These are phyloP conservation scores for Peromyscus eremicus DNA, from an alignment of 2,797 vertebrate species.

Conservation along the genomic window DNA sequence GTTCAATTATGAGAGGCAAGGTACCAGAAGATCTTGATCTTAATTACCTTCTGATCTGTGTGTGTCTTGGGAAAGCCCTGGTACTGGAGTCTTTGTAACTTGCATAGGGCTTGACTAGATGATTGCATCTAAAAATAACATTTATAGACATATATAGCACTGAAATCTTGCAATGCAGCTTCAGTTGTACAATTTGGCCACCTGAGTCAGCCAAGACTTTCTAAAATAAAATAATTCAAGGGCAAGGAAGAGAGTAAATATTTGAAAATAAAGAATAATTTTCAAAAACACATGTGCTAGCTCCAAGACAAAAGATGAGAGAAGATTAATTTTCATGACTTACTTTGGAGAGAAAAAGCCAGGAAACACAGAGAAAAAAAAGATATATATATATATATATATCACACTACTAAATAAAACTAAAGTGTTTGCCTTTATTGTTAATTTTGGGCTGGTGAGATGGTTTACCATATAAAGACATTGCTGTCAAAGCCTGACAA, in stretches of 20 bases:
- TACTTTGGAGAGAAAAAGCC: not conserved
- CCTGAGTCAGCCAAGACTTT: not conserved
- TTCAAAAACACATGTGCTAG: slow-evolving; percentile 2
- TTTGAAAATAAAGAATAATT: slow-evolving; percentile 65
- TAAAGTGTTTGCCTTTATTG: not conserved
- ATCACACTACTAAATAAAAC: not conserved
- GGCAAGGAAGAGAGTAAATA: not conserved
- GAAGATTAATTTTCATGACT: not conserved
- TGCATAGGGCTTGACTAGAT: not conserved
- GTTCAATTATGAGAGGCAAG: slow-evolving; percentile 66
- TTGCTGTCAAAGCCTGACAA: not conserved
- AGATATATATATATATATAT: not conserved
- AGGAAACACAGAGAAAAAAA: not conserved
- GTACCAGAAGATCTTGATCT: slow-evolving; percentile 22
- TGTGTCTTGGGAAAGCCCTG: not conserved
- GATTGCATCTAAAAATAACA: slow-evolving; percentile 5
- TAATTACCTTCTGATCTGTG: slow-evolving; percentile 11
- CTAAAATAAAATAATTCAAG: slow-evolving; percentile 36
- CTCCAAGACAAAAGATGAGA: not conserved
- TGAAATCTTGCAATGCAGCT: slow-evolving; percentile 38
- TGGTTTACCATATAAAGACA: not conserved
- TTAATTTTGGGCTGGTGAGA: not conserved
- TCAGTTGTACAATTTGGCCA: not conserved
- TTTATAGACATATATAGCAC: not conserved
- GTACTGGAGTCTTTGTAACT: slow-evolving; percentile 29